phyloP scores from a whole-genome alignment of 2,888 invertebrate genomes.

The Cybosia mesomella region DNA sequence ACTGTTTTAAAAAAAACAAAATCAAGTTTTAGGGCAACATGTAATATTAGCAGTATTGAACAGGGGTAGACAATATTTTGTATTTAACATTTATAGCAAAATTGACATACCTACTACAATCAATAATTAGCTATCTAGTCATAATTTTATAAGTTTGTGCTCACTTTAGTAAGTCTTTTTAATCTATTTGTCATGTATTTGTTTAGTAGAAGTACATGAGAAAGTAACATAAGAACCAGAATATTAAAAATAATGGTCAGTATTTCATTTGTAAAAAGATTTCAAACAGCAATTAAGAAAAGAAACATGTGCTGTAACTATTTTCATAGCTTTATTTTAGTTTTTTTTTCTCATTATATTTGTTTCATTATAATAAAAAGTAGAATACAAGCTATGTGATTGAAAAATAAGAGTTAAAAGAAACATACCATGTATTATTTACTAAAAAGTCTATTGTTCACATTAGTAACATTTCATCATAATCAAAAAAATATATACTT shows the following conservation, averaged over 20 bases:
- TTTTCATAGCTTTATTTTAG: no score
- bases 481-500: no score
- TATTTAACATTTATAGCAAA: neutral
- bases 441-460: no score
- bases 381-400: no score
- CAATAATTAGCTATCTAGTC: neutral
- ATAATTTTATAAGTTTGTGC: neutral
- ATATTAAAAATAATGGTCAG: neutral
- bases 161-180: neutral
- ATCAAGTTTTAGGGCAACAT: neutral
- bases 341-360: no score
- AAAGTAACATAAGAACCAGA: neutral
- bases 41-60: neutral
- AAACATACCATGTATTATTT: neutral
- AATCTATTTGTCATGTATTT: neutral
- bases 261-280: neutral
- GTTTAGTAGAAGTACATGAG: neutral
- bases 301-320: no score
- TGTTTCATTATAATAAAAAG: no score
- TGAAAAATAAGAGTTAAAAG: no score
- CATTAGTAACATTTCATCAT: no score
- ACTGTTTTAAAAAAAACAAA: neutral
- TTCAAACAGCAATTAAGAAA: neutral
- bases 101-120: conserved; percentile 7
- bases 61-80: neutral